These are phyloP conservation scores for Diplogasteroides magnus DNA, from an alignment of 1,140 invertebrate genomes.

Conservation along the genomic window DNA sequence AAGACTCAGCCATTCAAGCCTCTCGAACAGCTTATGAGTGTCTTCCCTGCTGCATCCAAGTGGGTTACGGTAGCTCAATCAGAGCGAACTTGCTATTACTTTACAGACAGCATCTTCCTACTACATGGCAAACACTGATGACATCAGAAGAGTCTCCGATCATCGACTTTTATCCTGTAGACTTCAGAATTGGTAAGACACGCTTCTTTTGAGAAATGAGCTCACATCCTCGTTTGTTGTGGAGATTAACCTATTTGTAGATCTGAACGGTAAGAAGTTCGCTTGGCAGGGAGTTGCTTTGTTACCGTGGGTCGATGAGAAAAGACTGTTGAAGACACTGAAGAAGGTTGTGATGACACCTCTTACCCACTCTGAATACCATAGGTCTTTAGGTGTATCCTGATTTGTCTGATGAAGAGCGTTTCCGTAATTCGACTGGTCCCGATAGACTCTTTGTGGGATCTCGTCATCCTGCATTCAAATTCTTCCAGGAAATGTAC, in stretches of 20 bases:
- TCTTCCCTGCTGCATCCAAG: slow-evolving; percentile 93
- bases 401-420: slow-evolving; percentile 40
- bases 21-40: slow-evolving; percentile 95
- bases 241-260: slow-evolving; percentile 53
- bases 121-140: slow-evolving; percentile 90
- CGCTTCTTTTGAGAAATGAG: neutral
- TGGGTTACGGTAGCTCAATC: no score
- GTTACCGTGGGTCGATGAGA: slow-evolving; percentile 94
- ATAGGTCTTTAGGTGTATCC: slow-evolving; percentile 51
- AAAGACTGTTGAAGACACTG: slow-evolving; percentile 78
- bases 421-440: slow-evolving; percentile 36
- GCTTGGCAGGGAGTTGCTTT: slow-evolving; percentile 98
- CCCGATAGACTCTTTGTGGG: slow-evolving; percentile 48
- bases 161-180: slow-evolving; percentile 96
- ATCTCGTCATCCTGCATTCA: slow-evolving; percentile 33
- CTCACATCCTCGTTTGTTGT: neutral
- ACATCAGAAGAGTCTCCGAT: slow-evolving; percentile 82
- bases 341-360: slow-evolving; percentile 27
- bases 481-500: slow-evolving; percentile 37
- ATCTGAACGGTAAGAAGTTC: slow-evolving; percentile 98
- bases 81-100: slow-evolving; percentile 5
- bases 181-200: slow-evolving; percentile 75
- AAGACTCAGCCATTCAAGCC: slow-evolving; percentile 85
- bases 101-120: slow-evolving; percentile 74
- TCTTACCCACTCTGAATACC: neutral